phyloP scores from a whole-genome alignment of 2,888 invertebrate genomes.

The Gibbula magus region DNA sequence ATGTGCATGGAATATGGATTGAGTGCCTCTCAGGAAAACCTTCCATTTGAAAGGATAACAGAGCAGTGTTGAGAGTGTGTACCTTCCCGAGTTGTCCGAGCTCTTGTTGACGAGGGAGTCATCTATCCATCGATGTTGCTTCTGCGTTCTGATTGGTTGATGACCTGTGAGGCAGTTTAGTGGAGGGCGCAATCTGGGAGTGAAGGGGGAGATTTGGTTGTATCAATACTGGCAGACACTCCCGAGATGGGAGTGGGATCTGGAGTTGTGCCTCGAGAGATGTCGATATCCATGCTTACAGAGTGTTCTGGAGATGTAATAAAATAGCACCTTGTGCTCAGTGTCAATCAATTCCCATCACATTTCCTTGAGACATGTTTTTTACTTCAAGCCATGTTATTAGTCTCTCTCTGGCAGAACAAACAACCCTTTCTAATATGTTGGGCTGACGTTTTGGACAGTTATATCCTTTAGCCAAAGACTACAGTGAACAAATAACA shows the following conservation, averaged over 20 bases:
- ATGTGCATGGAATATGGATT: conserved; percentile 9
- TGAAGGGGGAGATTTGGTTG: not conserved
- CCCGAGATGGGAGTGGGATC: not conserved
- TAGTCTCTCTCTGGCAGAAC: no score
- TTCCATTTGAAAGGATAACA: conserved; percentile 1
- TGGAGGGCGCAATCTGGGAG: not conserved
- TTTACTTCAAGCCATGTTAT: no score
- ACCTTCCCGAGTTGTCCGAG: not conserved
- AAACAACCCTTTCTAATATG: no score
- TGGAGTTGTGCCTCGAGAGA: no score
- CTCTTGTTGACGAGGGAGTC: not conserved
- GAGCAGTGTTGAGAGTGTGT: not conserved
- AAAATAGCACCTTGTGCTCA: no score
- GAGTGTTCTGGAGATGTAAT: no score
- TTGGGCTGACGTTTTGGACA: no score
- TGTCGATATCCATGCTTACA: no score
- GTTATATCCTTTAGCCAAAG: no score
- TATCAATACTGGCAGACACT: conserved; percentile 4
- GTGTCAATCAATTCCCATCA: no score
- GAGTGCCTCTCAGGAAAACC: not conserved
- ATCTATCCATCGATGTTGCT: not conserved
- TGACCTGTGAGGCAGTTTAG: not conserved
- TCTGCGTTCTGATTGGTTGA: not conserved
- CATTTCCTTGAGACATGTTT: no score
- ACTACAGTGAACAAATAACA: no score